Conservation (phyloP, 1,140 invertebrate genomes). For the Sitophilus oryzae region DNA sequence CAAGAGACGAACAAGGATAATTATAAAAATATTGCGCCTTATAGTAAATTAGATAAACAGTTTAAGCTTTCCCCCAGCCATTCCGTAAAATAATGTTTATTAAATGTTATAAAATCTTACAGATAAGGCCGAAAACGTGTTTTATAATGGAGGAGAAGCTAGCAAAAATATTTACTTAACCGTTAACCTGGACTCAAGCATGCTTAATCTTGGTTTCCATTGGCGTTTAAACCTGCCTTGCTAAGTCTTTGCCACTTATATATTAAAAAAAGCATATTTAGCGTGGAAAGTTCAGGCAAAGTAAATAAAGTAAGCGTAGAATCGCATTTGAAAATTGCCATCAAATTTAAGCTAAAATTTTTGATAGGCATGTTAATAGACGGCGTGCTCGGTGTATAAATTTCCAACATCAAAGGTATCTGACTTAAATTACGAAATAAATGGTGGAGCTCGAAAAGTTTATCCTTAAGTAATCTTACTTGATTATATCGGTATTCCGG, state of each 20-base stretch:
- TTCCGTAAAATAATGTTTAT: neutral
- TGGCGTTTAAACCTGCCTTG: neutral
- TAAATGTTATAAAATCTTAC: neutral
- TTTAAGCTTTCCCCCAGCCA: neutral
- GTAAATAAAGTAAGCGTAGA: neutral
- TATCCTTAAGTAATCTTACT: conserved; percentile 23
- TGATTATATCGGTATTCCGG: conserved; percentile 28
- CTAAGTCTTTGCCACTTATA: neutral
- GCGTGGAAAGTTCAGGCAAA: neutral
- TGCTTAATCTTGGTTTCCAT: neutral
- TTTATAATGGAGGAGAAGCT: neutral
- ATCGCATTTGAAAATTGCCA: neutral
- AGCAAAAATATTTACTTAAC: neutral
- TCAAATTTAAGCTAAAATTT: neutral
- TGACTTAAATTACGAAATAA: conserved; percentile 27
- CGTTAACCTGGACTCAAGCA: neutral
- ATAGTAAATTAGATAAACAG: neutral
- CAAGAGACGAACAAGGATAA: neutral
- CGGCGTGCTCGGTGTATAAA: conserved; percentile 3
- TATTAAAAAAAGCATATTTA: neutral
- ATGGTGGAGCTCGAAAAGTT: conserved; percentile 26
- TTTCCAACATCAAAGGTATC: conserved; percentile 22
- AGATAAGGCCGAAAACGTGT: neutral
- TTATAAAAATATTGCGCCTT: neutral
- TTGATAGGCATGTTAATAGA: conserved; percentile 1